These are phyloP conservation scores for Pollenia amentaria DNA, from an alignment of 2,888 invertebrate species.

Conservation along the genomic window DNA sequence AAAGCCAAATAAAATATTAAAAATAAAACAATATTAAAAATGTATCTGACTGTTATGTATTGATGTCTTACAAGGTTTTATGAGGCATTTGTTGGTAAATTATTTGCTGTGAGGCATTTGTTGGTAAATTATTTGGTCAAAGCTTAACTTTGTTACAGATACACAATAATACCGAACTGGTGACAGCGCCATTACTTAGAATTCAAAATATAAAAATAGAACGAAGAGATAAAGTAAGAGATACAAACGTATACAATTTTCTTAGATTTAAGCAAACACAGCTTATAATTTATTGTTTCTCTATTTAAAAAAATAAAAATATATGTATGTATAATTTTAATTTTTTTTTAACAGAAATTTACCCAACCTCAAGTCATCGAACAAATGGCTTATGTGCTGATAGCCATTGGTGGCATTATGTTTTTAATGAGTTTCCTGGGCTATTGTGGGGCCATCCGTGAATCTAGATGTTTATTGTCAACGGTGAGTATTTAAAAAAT, in stretches of 20 bases:
- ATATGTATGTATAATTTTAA: constrained; percentile 29
- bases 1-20: no score
- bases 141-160: constrained; percentile 77
- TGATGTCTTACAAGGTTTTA: neutral
- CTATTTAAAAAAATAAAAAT: constrained; percentile 12
- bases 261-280: neutral
- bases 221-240: no score
- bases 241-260: constrained; percentile 54
- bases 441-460: constrained; percentile 89
- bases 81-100: constrained; percentile 14
- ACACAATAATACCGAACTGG: neutral
- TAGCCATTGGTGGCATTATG: constrained; percentile 89
- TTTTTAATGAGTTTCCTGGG: constrained; percentile 90
- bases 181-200: neutral
- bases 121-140: constrained; percentile 71
- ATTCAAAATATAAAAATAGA: neutral
- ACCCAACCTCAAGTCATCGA: constrained; percentile 88
- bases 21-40: neutral
- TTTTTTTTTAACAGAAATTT: constrained; percentile 85
- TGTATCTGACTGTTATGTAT: neutral
- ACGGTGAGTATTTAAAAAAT: constrained; percentile 86
- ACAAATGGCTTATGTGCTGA: constrained; percentile 89
- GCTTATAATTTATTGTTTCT: neutral
- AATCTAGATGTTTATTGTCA: constrained; percentile 88
- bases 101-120: constrained; percentile 1